Base-by-base conservation (phyloP, 2,113 vertebrate genomes). In the Sminthopsis crassicaudata region DNA sequence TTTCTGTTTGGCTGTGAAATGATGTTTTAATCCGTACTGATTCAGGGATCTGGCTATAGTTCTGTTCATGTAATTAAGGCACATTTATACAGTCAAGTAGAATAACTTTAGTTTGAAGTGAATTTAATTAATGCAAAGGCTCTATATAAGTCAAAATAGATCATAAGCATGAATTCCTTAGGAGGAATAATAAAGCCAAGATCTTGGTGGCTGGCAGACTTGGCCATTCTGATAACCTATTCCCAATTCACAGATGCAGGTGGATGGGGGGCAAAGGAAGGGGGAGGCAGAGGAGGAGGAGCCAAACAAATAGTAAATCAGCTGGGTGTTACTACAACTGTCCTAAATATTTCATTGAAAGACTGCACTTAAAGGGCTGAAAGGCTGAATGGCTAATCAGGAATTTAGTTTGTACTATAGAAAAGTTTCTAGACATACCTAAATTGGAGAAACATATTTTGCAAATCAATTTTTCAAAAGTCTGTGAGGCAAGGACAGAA, bases 1-100 rank as follows among this genome's bases (percentile, higher is more conserved):
- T 99, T 99, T 99, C 99, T 99, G 99, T 99, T 99, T 99, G 99
- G 99, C 99, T 99, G 98, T 98, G 99, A 99, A 99, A 99, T 99
- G 98, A 99, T 99, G 98, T 99, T 99, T 99, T 99, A 99, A 99
- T 99, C 99, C 97, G 7, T 97, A 97, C 97, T 98, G 99, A 99
- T 99, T 99, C 98, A 99, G 98, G 98, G 95, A 98, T 98, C 98
- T 98, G 97, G 97, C 98, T 98, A 96, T 97, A 98, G 96, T 97
- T 98, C 97, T 98, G 93, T 98, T 98, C 96, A 98, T 98, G 98
- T 99, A 99, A 99, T 99, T 99, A 99, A 99, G 98, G 98, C 97
- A 98, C 98, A 99, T 99, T 99, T 99, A 99, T 98, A 98, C 98
- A 98, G 98, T 97, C 98, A 99, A 98, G 98, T 98, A 98, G 98